These are phyloP conservation scores for Acanthococcus lagerstroemiae DNA, from an alignment of 2,888 invertebrate species.

Conservation along the genomic window DNA sequence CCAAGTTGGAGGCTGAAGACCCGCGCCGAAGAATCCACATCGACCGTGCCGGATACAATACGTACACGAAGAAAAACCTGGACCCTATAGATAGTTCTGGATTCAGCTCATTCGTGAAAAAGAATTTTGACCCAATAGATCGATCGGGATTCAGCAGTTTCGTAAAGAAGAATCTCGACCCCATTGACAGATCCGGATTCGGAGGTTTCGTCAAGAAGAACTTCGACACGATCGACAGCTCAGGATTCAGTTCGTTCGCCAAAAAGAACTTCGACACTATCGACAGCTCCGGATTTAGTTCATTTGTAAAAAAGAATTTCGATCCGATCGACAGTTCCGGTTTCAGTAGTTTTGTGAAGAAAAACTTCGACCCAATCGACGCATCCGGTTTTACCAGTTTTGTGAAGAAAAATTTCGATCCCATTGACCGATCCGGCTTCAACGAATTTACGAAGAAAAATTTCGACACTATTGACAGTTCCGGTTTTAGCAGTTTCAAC, in stretches of 20 bases:
- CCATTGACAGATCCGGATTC: slow-evolving; percentile 41
- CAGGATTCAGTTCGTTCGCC: not conserved
- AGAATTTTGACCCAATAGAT: slow-evolving; percentile 45
- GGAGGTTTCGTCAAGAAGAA: not conserved
- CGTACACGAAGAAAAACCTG: not conserved
- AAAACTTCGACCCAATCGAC: slow-evolving; percentile 45
- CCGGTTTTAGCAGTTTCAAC: not conserved
- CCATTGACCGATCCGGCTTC: slow-evolving; percentile 40
- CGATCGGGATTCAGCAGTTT: slow-evolving; percentile 44
- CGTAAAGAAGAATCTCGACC: slow-evolving; percentile 44
- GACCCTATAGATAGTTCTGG: slow-evolving; percentile 1
- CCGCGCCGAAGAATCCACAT: too few relatives aligned
- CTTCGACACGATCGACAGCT: not conserved
- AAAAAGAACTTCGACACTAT: not conserved
- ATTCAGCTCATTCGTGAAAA: not conserved
- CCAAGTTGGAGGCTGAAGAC: too few relatives aligned
- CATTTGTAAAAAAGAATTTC: slow-evolving; percentile 38
- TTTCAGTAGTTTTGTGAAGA: slow-evolving; percentile 45
- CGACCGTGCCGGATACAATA: too few relatives aligned
- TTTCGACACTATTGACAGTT: slow-evolving; percentile 9
- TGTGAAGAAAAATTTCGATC: slow-evolving; percentile 6
- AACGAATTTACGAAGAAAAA: not conserved
- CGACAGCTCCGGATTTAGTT: not conserved
- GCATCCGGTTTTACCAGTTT: slow-evolving; percentile 11
- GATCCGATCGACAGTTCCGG: slow-evolving; percentile 45